Conservation (phyloP, 2,797 vertebrate genomes). For the Paramormyrops hopkinsi region DNA sequence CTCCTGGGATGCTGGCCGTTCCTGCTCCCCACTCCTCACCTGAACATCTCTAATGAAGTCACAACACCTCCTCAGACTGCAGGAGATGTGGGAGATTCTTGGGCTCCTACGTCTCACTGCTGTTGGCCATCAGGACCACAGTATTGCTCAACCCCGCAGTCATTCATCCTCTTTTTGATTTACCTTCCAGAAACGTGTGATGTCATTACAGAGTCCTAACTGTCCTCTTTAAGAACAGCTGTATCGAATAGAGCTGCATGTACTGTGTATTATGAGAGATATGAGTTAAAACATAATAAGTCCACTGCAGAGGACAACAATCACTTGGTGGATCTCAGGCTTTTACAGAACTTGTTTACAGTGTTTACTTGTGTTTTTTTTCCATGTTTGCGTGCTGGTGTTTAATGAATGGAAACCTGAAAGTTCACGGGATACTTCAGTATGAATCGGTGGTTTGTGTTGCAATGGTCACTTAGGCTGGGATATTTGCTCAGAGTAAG, state of each 20-base stretch:
- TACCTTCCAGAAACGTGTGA: not conserved
- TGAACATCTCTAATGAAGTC: not conserved
- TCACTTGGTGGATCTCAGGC: not conserved
- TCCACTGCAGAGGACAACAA: not conserved
- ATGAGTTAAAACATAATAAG: not conserved
- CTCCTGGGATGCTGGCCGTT: too few species aligned
- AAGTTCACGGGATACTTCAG: not conserved
- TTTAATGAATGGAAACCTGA: not conserved
- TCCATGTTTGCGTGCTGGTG: not conserved
- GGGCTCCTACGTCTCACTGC: not conserved
- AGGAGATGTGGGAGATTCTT: not conserved
- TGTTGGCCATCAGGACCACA: not conserved
- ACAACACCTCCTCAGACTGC: not conserved
- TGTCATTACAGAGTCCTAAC: not conserved
- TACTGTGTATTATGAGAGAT: not conserved
- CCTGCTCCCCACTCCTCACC: not conserved
- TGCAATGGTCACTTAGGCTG: conserved; percentile 4
- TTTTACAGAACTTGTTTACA: not conserved
- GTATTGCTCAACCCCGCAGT: not conserved
- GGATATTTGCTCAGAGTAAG: not conserved
- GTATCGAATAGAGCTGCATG: not conserved
- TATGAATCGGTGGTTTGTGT: not conserved
- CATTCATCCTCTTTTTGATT: not conserved
- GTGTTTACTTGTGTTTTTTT: not conserved
- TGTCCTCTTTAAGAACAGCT: not conserved